These are phyloP conservation scores for Perizoma affinitatum DNA, from an alignment of 2,888 invertebrate genomes.

Conservation along the genomic window DNA sequence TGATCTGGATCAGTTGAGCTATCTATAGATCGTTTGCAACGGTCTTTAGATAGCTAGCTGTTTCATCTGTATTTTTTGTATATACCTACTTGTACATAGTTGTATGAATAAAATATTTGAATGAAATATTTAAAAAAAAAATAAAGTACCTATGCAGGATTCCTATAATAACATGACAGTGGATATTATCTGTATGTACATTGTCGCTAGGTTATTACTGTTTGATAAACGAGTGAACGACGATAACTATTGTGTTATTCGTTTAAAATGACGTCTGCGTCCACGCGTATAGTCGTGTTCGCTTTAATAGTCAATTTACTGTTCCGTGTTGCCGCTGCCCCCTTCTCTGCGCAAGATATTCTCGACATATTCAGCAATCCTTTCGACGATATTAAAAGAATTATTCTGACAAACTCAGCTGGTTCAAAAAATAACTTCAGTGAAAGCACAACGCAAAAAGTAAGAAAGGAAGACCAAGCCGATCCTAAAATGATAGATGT, in stretches of 20 bases:
- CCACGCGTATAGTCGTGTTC: slow-evolving; percentile 62
- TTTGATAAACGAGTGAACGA: slow-evolving; percentile 56
- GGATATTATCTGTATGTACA: slow-evolving; percentile 43
- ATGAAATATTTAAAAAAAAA: slow-evolving; percentile 6
- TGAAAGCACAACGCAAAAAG: slow-evolving; percentile 28
- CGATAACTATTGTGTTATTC: slow-evolving; percentile 51
- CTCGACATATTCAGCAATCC: slow-evolving; percentile 69
- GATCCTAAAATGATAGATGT: slow-evolving; percentile 62
- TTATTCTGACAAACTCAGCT: slow-evolving; percentile 19
- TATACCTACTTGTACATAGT: too few species aligned
- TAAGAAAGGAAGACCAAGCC: slow-evolving; percentile 22
- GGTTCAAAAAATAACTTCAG: slow-evolving; percentile 14
- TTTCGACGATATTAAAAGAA: slow-evolving; percentile 58
- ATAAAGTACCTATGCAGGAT: slow-evolving; percentile 23
- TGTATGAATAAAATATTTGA: too few species aligned
- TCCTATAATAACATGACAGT: slow-evolving; percentile 12
- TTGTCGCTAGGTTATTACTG: slow-evolving; percentile 43
- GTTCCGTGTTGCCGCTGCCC: slow-evolving; percentile 49
- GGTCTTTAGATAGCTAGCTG: too few species aligned
- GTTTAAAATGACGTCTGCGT: slow-evolving; percentile 69
- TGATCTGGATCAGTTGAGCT: too few species aligned
- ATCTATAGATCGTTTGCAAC: too few species aligned
- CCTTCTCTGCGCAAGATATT: slow-evolving; percentile 55
- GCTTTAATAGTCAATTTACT: slow-evolving; percentile 60
- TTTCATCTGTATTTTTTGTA: too few species aligned